Evolutionary conservation across 2,113 vertebrate genomes (phyloP), one percentile per base, ranked within the genome.

Genomic region (Thalassoma bifasciatum): DNA sequence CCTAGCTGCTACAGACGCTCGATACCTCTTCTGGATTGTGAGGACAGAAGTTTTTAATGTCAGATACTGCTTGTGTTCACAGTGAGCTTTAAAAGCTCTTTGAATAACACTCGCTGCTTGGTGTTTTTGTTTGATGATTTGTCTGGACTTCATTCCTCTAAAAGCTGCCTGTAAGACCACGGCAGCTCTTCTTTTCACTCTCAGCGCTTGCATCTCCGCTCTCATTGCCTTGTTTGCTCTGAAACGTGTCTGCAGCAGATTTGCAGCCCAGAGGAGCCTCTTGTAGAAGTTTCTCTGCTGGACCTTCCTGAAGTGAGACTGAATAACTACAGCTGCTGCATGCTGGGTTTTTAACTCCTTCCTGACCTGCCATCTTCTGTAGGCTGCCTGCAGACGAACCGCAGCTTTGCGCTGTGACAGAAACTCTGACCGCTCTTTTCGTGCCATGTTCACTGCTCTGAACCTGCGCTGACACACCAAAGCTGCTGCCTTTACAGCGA

Each of bases 291-390:
- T 72, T 2, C 50, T 93, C 26, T 85, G 86, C 36, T 81, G 23
- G 8, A 95, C 75, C 91, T 87, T 96, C 82, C 94, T 92, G 22
- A 95, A 94, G 63, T 77, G 89, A 1, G 96, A 91, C 73, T 99
- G 98, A 83, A 98, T 95, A 34, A 87, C 21, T n/a, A 88, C 42
- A 10, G 96, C 96, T 49, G 93, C 90, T 0, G 12, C 1, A 2
- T 60, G 90, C 21, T 90, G 52, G 63, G 38, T 80, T 40, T 50
- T 72, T 59, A 96, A 57, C 1, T 52, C 77, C 79, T 77, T 92
- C 59, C 95, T 94, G 36, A 87, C 86, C 13, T 11, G 10, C 58
- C 47, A 86, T 13, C 95, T 94, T 77, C 93, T 95, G 93, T 93
- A 98, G 1, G 88, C 37, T 4, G 96, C 93, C 75, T 99, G 98